Conservation (phyloP, 2,888 invertebrate species). For the Stenolophus ochropezus region DNA sequence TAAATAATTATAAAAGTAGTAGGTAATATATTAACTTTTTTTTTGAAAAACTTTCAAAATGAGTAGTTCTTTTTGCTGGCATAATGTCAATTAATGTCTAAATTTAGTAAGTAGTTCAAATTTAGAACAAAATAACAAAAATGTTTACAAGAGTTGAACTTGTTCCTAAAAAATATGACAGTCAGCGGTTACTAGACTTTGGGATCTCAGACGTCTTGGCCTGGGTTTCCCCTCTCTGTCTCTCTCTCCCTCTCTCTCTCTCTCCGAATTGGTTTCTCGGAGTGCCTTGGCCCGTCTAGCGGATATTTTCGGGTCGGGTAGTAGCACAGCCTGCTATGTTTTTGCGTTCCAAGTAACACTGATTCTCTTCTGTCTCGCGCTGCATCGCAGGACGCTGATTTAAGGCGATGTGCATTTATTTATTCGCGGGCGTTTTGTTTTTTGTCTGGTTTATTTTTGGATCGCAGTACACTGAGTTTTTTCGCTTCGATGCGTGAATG, state of each 20-base stretch:
- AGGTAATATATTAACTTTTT: too few relatives aligned
- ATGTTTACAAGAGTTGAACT: neutral
- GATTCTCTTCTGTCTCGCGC: constrained; percentile 31
- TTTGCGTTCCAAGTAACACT: constrained; percentile 37
- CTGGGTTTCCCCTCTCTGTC: neutral
- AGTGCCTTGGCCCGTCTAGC: neutral
- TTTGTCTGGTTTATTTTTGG: constrained; percentile 45
- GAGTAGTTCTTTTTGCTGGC: neutral
- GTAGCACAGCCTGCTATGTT: constrained; percentile 45
- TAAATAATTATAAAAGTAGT: too few relatives aligned
- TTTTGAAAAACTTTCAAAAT: too few relatives aligned
- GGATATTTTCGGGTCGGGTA: constrained; percentile 50
- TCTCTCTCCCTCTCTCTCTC: neutral
- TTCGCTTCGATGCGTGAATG: constrained; percentile 12
- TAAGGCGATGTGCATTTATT: constrained; percentile 44
- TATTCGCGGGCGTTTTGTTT: constrained; percentile 39
- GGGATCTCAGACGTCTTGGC: neutral
- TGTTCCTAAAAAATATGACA: neutral
- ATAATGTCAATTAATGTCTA: neutral
- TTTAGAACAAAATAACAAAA: neutral
- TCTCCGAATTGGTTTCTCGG: neutral
- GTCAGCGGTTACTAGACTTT: neutral
- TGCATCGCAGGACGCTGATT: constrained; percentile 18
- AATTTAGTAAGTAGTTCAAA: neutral
- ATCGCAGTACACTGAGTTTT: constrained; percentile 20